Base-by-base conservation (phyloP, 1,140 invertebrate genomes). In the Parapsyche elsis region DNA sequence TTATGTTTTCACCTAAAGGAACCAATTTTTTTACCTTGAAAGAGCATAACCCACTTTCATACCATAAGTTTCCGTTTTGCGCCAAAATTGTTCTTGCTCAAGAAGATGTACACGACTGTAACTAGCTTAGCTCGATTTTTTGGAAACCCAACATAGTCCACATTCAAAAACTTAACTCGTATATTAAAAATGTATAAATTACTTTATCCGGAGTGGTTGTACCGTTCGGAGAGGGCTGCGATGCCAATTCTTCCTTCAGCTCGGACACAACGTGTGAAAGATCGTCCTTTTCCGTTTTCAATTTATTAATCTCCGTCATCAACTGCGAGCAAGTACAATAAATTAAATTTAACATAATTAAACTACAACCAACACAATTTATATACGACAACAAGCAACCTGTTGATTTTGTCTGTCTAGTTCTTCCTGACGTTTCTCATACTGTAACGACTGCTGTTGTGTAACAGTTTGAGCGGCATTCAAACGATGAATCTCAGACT, bases 351-450 rank as follows among this genome's bases (percentile, higher is more conserved):
- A 16, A 71, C 5, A 44, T 2, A 0, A 14, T 10, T 30, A 49
- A 49, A 49, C 21, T 71, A 10, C 9, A 16, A 70, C 26, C 2
- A 26, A 30, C 23, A 26, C 49, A 46, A 49, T 53, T 1, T 23
- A 38, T 49, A 30, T 57, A 9, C 19, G 16, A 78, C 71, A 57
- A 57, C n/a, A 57, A 26, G 21, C 57, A 24, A 91, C 90, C 86
- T 91, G 88, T 84, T 87, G 84, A 23, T 86, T 88, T 78, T 91
- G 86, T 85, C 87, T 89, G 49, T 91, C 87, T 16, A 87, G 85
- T 53, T 91, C 90, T 78, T 90, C 89, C 76, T 89, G 87, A 1
- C 89, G 30, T 81, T 88, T 87, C 44, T 90, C 89, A 16, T 85
- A 26, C 49, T 87, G 88, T 24, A 74, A 79, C 38, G 87, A 86